A percentile compares a stretch with the other conserved stretches of the same genome.
These are phyloP conservation scores for Clarias fuscus DNA, from an alignment of 2,797 vertebrate genomes.

Conservation along the genomic window DNA sequence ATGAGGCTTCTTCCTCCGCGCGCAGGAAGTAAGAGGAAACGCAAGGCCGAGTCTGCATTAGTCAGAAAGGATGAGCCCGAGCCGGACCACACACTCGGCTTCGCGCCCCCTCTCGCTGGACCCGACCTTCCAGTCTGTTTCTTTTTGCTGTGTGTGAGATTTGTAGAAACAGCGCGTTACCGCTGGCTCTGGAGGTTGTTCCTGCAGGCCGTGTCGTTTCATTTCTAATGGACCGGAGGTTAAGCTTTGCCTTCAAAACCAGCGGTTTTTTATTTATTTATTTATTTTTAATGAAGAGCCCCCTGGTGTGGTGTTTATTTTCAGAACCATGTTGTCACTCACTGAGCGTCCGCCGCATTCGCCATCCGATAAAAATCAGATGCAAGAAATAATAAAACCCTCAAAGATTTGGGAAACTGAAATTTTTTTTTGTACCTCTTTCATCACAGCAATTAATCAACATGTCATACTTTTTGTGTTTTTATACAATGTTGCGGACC, in stretches of 20 bases:
- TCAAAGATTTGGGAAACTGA: not conserved
- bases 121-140: not conserved
- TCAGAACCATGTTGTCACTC: not conserved
- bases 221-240: not conserved
- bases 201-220: not conserved
- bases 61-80: constrained; percentile 36
- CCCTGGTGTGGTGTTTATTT: not conserved
- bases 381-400: not conserved
- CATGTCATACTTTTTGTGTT: not conserved
- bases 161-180: not conserved
- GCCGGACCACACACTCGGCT: constrained; percentile 41
- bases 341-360: not conserved
- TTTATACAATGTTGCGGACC: not conserved
- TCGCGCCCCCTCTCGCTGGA: not conserved
- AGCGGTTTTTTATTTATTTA: too few relatives aligned
- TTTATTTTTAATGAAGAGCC: too few relatives aligned
- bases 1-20: constrained; percentile 48
- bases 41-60: constrained; percentile 33
- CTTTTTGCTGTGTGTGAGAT: not conserved
- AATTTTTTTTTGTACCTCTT: not conserved
- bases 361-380: not conserved
- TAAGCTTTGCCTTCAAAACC: too few relatives aligned
- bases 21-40: constrained; percentile 41
- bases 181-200: not conserved
- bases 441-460: not conserved